Conservation (phyloP, 2,113 vertebrate species). For the Dipodomys merriami region DNA sequence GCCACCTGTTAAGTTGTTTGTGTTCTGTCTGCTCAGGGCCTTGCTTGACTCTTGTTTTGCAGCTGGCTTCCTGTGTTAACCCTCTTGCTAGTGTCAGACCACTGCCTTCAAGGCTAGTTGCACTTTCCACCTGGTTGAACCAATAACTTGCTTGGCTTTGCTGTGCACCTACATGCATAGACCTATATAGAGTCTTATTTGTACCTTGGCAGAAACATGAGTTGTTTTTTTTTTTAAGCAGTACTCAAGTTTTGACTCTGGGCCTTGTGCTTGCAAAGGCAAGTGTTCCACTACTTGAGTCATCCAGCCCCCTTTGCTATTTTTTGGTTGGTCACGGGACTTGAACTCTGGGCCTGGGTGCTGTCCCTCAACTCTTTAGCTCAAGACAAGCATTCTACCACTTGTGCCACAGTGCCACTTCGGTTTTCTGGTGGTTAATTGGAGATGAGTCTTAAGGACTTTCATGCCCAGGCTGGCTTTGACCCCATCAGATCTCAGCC, state of each 20-base stretch:
- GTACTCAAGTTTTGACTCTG: too few relatives aligned
- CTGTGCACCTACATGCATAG: conserved; percentile 5
- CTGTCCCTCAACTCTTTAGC: too few relatives aligned
- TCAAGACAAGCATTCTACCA: too few relatives aligned
- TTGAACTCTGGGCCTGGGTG: too few relatives aligned
- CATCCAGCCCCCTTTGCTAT: too few relatives aligned
- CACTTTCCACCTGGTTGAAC: conserved; percentile 48
- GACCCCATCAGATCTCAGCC: too few relatives aligned
- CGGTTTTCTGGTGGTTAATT: too few relatives aligned
- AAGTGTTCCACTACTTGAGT: too few relatives aligned
- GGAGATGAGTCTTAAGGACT: too few relatives aligned
- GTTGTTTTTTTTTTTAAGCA: neutral
- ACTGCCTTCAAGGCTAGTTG: conserved; percentile 25
- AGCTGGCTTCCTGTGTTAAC: conserved; percentile 37
- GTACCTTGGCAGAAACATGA: conserved; percentile 1
- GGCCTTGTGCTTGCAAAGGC: too few relatives aligned
- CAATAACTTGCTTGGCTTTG: conserved; percentile 59
- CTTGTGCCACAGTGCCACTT: too few relatives aligned
- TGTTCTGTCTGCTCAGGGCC: neutral
- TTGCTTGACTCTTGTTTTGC: conserved; percentile 27
- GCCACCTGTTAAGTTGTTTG: conserved; percentile 24
- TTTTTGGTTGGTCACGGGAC: neutral
- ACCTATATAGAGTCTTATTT: conserved; percentile 32
- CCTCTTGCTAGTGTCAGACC: conserved; percentile 33
- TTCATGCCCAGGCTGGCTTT: too few relatives aligned